Evolutionary conservation across 2,113 vertebrate genomes (phyloP), one percentile per base, ranked within the genome.

Genomic region (Elgaria multicarinata): DNA sequence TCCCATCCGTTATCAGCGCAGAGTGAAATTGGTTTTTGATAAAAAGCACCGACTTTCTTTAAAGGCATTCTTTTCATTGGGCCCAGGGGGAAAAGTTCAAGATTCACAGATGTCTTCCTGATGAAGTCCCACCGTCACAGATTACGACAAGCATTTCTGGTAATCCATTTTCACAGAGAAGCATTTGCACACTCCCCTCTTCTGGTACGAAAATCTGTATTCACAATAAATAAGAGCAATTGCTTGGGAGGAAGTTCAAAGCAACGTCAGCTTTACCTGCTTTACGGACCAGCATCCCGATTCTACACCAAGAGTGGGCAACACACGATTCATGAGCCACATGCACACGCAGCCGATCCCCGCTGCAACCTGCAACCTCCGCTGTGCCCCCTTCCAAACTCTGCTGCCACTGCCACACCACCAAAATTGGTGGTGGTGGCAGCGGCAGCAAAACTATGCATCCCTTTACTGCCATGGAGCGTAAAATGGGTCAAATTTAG

Each of bases 1-100:
- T 10, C 58, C 12, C 22, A 36, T 53, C 36, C 58, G 76, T 86
- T n/a, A 4, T 36, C 80, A 69, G 31, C 12, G 7, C 50, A 33
- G 8, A 6, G 91, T 39, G 88, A 93, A 92, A 85, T 26, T 28
- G 24, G 2, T 64, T 92, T 75, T 46, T 91, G 77, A 92, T 3
- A 86, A 87, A n/a, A 89, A 90, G 55, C 31, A 91, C 90, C 85
- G 28, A 3, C 13, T 88, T 86, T 46, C 62, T 87, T 85, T 67
- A 75, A 89, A 89, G 36, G 87, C 87, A 87, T 26, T 44, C 4
- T 50, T 12, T 88, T 28, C 31, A 87, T 91, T 84, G 50, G 28
- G 20, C 50, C 20, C 53, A 84, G 55, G 31, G 88, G 71, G 36
- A 77, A 90, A 90, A 33, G 12, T 20, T 85, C 78, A 13, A 36